A percentile compares a stretch with the other conserved stretches of the same genome.
phyloP scores from a whole-genome alignment of 1,140 invertebrate genomes.

The Drosophila pseudoobscura region DNA sequence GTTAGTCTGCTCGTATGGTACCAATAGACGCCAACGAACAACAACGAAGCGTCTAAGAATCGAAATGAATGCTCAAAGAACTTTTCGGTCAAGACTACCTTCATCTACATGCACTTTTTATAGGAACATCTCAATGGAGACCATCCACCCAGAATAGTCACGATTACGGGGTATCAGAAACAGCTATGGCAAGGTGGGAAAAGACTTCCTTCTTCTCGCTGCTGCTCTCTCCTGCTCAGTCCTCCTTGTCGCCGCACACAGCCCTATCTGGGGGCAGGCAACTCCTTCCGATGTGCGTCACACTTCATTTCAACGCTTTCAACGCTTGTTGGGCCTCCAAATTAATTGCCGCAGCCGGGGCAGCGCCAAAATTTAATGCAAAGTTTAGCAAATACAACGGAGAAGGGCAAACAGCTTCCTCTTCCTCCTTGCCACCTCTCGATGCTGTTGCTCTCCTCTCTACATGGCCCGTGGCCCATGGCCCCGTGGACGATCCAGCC shows the following conservation, averaged over 20 bases:
- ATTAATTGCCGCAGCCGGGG: constrained; percentile 77
- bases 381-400: constrained; percentile 77
- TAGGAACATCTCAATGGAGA: no score
- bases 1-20: no score
- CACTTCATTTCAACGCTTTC: constrained; percentile 75
- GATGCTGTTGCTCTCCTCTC: no score
- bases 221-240: constrained; percentile 17
- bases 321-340: constrained; percentile 80
- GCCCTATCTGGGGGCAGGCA: constrained; percentile 8
- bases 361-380: constrained; percentile 79
- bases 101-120: no score
- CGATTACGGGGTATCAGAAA: constrained; percentile 8
- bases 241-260: background rate
- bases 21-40: no score
- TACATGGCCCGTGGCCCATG: no score
- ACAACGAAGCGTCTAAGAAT: no score
- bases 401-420: constrained; percentile 17
- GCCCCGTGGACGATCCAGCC: constrained; percentile 17
- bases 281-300: constrained; percentile 55
- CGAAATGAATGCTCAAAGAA: no score
- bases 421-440: background rate
- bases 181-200: constrained; percentile 60
- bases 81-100: no score
- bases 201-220: constrained; percentile 15
- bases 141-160: no score